Conservation (phyloP, 2,888 invertebrate species). For the Thelaira solivaga region DNA sequence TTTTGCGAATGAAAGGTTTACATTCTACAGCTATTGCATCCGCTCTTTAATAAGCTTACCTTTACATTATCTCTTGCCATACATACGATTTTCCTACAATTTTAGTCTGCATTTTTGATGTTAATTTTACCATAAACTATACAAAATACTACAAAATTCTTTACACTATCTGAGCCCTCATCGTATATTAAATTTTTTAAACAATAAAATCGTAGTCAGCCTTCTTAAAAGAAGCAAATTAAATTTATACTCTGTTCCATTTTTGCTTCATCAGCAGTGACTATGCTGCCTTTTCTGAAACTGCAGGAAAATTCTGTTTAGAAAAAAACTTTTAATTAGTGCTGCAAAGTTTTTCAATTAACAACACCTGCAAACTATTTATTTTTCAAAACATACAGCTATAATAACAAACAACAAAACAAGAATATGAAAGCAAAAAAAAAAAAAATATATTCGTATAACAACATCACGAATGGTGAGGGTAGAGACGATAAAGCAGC, state of each 20-base stretch:
- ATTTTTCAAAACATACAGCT: constrained; percentile 67
- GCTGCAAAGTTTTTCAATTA: constrained; percentile 75
- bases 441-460: too few relatives aligned
- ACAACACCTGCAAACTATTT: constrained; percentile 76
- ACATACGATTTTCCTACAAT: too few relatives aligned
- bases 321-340: constrained; percentile 74
- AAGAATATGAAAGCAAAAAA: constrained; percentile 13
- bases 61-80: too few relatives aligned
- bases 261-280: constrained; percentile 25
- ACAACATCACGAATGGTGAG: constrained; percentile 32
- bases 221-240: neutral
- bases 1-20: too few relatives aligned
- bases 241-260: neutral
- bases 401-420: constrained; percentile 41
- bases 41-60: too few relatives aligned
- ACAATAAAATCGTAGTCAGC: too few relatives aligned
- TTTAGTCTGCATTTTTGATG: too few relatives aligned
- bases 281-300: constrained; percentile 5
- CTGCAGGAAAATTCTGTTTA: constrained; percentile 65
- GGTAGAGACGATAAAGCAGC: constrained; percentile 3
- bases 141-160: too few relatives aligned
- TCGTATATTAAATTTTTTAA: too few relatives aligned
- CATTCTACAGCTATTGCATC: too few relatives aligned
- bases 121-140: too few relatives aligned
- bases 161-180: too few relatives aligned